phyloP scores from a whole-genome alignment of 2,888 invertebrate genomes.

The Parelbella ahira region DNA sequence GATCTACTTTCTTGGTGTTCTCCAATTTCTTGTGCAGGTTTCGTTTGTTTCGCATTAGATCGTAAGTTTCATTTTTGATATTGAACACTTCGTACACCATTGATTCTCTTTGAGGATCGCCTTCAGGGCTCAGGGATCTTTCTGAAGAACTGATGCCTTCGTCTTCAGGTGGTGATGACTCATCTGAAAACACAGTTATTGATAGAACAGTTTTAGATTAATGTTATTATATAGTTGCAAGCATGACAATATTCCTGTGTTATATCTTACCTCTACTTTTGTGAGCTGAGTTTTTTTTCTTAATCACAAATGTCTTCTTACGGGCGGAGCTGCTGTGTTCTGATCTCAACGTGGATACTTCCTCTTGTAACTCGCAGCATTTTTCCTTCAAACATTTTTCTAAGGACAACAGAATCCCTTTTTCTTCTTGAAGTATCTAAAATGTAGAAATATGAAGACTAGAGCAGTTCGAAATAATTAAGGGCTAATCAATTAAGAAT shows the following conservation, averaged over 20 bases:
- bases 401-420: conserved; percentile 85
- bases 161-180: conserved; percentile 90
- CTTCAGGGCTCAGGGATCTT: conserved; percentile 87
- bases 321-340: conserved; percentile 70
- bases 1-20: conserved; percentile 45
- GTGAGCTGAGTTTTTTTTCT: conserved; percentile 70
- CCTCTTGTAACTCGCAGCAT: conserved; percentile 87
- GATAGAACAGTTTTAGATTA: too few relatives aligned
- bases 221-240: too few relatives aligned
- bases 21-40: conserved; percentile 63
- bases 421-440: conserved; percentile 88
- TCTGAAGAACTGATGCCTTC: conserved; percentile 94
- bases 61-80: conserved; percentile 79
- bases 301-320: conserved; percentile 70
- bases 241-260: too few relatives aligned
- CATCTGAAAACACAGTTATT: too few relatives aligned
- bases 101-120: conserved; percentile 81
- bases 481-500: too few relatives aligned
- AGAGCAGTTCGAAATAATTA: too few relatives aligned
- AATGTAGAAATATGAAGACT: conserved; percentile 27
- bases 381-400: conserved; percentile 88
- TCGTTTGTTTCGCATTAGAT: conserved; percentile 67
- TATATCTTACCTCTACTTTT: conserved; percentile 77
- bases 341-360: conserved; percentile 82
- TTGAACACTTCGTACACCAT: conserved; percentile 82